phyloP scores from a whole-genome alignment of 2,797 vertebrate genomes.

The Rhinogobio ventralis region DNA sequence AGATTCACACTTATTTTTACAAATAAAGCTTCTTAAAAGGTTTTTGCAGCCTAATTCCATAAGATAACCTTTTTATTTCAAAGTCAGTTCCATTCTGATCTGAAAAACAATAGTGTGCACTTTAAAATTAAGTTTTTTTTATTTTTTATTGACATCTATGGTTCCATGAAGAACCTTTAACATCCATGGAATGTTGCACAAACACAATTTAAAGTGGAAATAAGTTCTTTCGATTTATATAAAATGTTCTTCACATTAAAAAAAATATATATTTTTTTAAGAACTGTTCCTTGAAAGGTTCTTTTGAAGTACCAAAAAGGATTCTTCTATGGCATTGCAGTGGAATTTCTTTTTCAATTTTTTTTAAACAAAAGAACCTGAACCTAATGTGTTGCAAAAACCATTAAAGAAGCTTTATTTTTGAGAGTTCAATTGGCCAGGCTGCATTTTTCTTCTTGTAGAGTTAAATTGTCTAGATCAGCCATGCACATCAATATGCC shows the following conservation, averaged over 20 bases:
- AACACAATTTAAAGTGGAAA: too few relatives aligned
- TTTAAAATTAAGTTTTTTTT: not conserved
- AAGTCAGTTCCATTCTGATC: not conserved
- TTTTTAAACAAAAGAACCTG: too few relatives aligned
- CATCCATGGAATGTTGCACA: not conserved
- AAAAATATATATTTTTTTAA: not conserved
- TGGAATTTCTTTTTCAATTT: too few relatives aligned
- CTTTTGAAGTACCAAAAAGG: not conserved
- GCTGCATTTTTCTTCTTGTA: slow-evolving; percentile 64
- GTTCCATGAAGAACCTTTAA: not conserved
- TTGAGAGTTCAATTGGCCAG: slow-evolving; percentile 25
- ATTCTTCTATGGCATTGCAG: too few relatives aligned
- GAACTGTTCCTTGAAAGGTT: not conserved
- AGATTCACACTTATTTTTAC: not conserved
- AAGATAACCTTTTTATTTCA: not conserved
- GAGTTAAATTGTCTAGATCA: slow-evolving; percentile 79
- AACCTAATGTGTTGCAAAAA: not conserved
- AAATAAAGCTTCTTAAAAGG: not conserved
- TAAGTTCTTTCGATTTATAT: not conserved
- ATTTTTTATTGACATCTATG: not conserved
- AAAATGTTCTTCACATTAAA: not conserved
- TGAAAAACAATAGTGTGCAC: not conserved
- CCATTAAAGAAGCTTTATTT: slow-evolving; percentile 2
- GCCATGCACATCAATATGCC: slow-evolving; percentile 73
- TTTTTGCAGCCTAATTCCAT: not conserved